A percentile compares a stretch with the other conserved stretches of the same genome.
Conservation (phyloP, 2,113 vertebrate species). For the Ivindomyrus marchei region DNA sequence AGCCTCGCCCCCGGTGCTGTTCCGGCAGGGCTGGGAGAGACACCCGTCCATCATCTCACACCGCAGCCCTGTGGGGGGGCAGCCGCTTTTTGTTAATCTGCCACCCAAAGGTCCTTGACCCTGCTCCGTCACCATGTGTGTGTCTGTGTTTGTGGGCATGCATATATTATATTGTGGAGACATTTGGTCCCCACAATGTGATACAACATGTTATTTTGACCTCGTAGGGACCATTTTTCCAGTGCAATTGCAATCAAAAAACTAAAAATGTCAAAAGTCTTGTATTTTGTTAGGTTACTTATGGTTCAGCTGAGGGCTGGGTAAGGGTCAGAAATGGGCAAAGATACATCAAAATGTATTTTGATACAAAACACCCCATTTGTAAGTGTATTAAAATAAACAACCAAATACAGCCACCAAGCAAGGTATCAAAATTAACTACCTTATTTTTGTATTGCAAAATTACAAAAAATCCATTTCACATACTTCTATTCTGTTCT, state of each 20-base stretch:
- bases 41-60: slow-evolving; percentile 69
- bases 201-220: neutral
- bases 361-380: too few species aligned
- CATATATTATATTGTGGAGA: neutral
- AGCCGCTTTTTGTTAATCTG: neutral
- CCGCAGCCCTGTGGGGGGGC: slow-evolving; percentile 46
- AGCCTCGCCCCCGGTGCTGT: slow-evolving; percentile 61
- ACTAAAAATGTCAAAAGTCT: too few species aligned
- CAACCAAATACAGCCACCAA: neutral
- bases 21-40: slow-evolving; percentile 60
- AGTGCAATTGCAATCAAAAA: too few species aligned
- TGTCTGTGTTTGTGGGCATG: neutral
- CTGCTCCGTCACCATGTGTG: neutral
- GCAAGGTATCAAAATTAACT: neutral
- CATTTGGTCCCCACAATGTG: too few species aligned
- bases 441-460: neutral
- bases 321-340: neutral
- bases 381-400: neutral
- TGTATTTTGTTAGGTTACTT: neutral
- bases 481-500: neutral
- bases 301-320: neutral
- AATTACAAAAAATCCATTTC: neutral
- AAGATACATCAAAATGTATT: neutral
- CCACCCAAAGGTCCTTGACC: neutral
- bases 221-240: neutral